phyloP scores from a whole-genome alignment of 2,113 vertebrate genomes.

The Halichoerus grypus region DNA sequence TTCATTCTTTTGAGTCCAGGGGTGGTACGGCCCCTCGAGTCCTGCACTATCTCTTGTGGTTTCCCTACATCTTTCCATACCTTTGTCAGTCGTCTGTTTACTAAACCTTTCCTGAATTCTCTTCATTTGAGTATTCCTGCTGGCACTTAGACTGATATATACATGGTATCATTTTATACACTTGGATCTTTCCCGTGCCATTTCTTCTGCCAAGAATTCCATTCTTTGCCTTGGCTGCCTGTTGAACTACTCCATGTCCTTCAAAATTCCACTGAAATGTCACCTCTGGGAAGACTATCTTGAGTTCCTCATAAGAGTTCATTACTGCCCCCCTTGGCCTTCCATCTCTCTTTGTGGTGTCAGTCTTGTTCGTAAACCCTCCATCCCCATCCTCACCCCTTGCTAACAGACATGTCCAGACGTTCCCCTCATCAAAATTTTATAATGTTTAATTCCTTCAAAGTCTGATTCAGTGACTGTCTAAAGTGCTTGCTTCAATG shows the following conservation, averaged over 20 bases:
- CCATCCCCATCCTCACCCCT: neutral
- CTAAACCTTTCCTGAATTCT: neutral
- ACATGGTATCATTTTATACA: neutral
- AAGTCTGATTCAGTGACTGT: neutral
- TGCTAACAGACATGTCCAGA: neutral
- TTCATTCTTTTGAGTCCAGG: neutral
- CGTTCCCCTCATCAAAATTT: neutral
- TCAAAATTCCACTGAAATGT: neutral
- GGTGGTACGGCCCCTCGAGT: fast-evolving
- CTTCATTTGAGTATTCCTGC: neutral
- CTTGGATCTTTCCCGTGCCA: fast-evolving
- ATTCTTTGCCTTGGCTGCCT: neutral
- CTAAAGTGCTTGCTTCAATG: neutral
- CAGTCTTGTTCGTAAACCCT: neutral
- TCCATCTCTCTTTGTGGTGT: neutral
- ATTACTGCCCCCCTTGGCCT: no score
- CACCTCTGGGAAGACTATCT: neutral
- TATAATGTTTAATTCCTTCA: neutral
- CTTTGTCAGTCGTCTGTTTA: neutral
- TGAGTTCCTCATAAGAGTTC: no score
- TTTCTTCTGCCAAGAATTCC: neutral
- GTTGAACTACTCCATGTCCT: neutral
- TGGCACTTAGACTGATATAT: neutral
- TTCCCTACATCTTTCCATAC: neutral
- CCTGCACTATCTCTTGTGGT: fast-evolving